phyloP scores from a whole-genome alignment of 2,113 vertebrate genomes.

The Coptodon rendalli region DNA sequence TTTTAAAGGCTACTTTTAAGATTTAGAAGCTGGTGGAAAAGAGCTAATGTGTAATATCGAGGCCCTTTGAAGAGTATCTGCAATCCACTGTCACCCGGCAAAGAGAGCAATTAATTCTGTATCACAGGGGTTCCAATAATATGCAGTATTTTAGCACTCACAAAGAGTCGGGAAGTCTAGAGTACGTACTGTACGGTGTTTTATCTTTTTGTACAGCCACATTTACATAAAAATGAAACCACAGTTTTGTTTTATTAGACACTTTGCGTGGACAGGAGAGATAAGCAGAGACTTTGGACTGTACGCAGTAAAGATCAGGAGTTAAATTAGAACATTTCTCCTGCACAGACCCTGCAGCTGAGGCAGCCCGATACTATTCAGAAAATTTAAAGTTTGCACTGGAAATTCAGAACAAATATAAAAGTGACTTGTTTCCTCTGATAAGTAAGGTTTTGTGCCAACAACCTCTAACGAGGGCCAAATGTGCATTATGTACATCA shows the following conservation, averaged over 20 bases:
- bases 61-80: not conserved
- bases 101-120: not conserved
- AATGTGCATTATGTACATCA: not conserved
- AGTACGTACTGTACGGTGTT: not conserved
- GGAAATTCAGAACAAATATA: not conserved
- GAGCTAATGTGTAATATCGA: not conserved
- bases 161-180: not conserved
- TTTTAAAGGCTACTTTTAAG: conserved; percentile 4
- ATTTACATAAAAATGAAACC: not conserved
- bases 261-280: not conserved
- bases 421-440: not conserved
- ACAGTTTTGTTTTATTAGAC: not conserved
- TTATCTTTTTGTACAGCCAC: not conserved
- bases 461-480: not conserved
- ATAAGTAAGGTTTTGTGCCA: not conserved
- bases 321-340: not conserved
- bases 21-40: not conserved
- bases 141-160: not conserved
- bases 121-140: not conserved
- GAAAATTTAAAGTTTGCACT: not conserved
- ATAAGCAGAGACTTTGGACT: not conserved
- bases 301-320: not conserved
- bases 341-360: not conserved
- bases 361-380: not conserved
- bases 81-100: not conserved